These are phyloP conservation scores for Rhynchophorus ferrugineus DNA, from an alignment of 1,140 invertebrate genomes.

Conservation along the genomic window DNA sequence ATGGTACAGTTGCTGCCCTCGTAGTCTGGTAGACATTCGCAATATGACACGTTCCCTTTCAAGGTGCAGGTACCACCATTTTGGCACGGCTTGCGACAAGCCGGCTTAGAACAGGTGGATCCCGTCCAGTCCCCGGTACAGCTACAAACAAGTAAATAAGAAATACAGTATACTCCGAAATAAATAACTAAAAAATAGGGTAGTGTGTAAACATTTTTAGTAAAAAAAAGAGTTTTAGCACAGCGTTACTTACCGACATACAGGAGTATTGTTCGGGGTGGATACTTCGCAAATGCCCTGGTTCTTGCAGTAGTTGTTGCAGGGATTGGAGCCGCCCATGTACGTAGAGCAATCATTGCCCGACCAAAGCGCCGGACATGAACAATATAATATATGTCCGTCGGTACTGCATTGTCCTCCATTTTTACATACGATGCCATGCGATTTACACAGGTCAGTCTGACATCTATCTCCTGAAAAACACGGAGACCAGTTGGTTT, in stretches of 20 bases:
- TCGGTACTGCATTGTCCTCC: slow-evolving; percentile 25
- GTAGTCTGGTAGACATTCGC: slow-evolving; percentile 12
- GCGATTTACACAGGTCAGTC: background rate
- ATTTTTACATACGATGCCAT: too few relatives aligned
- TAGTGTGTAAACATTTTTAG: too few relatives aligned
- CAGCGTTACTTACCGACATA: slow-evolving; percentile 42
- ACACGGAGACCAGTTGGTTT: too few relatives aligned
- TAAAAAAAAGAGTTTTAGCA: too few relatives aligned
- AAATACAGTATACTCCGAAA: too few relatives aligned
- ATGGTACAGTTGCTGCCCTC: slow-evolving; percentile 10
- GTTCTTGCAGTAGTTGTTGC: slow-evolving; percentile 50
- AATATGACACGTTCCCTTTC: background rate
- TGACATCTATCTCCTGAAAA: background rate
- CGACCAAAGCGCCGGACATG: slow-evolving; percentile 44
- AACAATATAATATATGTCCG: slow-evolving; percentile 38
- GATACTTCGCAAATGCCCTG: slow-evolving; percentile 47
- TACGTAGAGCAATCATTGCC: slow-evolving; percentile 48
- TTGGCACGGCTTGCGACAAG: slow-evolving; percentile 50
- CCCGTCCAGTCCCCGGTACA: slow-evolving; percentile 55
- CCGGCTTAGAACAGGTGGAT: slow-evolving; percentile 44
- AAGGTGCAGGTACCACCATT: slow-evolving; percentile 44
- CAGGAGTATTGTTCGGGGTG: slow-evolving; percentile 36
- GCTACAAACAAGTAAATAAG: slow-evolving; percentile 22
- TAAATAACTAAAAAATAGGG: too few relatives aligned
- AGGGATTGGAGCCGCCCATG: slow-evolving; percentile 52